A percentile compares a stretch with the other conserved stretches of the same genome.
phyloP scores from a whole-genome alignment of 2,113 vertebrate species.

The Hylia prasina region DNA sequence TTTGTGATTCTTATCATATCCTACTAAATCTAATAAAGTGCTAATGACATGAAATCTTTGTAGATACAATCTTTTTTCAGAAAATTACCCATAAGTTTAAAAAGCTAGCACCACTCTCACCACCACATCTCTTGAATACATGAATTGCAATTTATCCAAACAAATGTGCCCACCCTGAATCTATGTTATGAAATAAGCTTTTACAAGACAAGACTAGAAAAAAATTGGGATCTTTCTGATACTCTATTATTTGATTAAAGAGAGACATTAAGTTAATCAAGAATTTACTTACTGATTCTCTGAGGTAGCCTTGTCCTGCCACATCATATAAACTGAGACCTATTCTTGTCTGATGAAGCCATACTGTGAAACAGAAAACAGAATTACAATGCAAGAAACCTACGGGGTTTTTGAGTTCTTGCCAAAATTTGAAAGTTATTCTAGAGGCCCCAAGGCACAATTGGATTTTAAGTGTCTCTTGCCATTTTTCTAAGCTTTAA shows the following conservation, averaged over 20 bases:
- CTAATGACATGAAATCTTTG: neutral
- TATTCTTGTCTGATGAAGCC: constrained; percentile 97
- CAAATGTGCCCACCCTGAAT: neutral
- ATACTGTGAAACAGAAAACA: constrained; percentile 74
- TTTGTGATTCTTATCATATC: neutral
- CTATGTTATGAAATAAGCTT: neutral
- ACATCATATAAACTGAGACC: constrained; percentile 97
- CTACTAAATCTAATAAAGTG: neutral
- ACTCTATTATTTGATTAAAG: neutral
- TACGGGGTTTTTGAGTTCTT: neutral
- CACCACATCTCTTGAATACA: neutral
- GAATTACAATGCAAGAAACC: neutral
- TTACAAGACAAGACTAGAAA: neutral
- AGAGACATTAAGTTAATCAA: neutral
- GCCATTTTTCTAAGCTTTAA: neutral
- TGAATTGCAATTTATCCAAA: neutral
- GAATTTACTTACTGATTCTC: constrained; percentile 87
- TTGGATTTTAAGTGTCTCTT: neutral
- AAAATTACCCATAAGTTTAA: neutral
- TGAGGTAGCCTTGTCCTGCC: constrained; percentile 94
- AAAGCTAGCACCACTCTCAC: neutral
- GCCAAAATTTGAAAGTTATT: neutral
- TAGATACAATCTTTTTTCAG: neutral
- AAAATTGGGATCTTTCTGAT: neutral
- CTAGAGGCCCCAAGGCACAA: neutral